A percentile compares a stretch with the other conserved stretches of the same genome.
Conservation (phyloP, 2,888 invertebrate genomes). For the Drosophila differens region DNA sequence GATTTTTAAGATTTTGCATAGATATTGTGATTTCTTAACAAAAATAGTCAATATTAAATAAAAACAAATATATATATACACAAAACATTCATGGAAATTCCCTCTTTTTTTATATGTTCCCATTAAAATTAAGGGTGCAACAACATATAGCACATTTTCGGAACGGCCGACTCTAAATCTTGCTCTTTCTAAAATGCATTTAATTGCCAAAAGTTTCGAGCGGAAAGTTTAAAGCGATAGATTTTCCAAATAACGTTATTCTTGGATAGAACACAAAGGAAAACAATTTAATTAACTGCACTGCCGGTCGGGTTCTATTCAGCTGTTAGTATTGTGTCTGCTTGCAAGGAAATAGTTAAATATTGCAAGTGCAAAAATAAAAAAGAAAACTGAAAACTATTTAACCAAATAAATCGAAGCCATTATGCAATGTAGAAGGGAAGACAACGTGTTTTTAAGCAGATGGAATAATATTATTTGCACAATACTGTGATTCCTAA, state of each 20-base stretch:
- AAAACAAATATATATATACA: constrained; percentile 21
- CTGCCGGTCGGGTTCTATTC: constrained; percentile 46
- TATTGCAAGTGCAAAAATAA: constrained; percentile 1
- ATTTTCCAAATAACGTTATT: background rate
- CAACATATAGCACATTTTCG: constrained; percentile 35
- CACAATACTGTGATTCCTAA: constrained; percentile 76
- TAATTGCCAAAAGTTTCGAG: background rate
- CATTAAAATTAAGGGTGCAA: constrained; percentile 26
- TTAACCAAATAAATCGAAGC: constrained; percentile 8
- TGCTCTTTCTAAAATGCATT: constrained; percentile 20
- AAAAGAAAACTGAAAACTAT: background rate
- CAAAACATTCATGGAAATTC: constrained; percentile 4
- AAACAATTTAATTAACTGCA: constrained; percentile 23
- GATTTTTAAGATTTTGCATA: constrained; percentile 66
- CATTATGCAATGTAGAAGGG: constrained; percentile 13
- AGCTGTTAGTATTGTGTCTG: constrained; percentile 19
- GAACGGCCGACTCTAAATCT: constrained; percentile 16
- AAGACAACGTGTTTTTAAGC: constrained; percentile 30
- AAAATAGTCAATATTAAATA: constrained; percentile 48
- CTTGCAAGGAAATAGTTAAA: constrained; percentile 29
- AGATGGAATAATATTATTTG: constrained; percentile 43
- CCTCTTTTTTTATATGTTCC: constrained; percentile 24
- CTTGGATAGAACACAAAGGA: background rate
- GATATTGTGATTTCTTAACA: constrained; percentile 70
- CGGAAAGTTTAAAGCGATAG: background rate